Evolutionary conservation across 1,140 invertebrate genomes (phyloP), one percentile per base, ranked within the genome.

Genomic region (Scaptomyza pallida): DNA sequence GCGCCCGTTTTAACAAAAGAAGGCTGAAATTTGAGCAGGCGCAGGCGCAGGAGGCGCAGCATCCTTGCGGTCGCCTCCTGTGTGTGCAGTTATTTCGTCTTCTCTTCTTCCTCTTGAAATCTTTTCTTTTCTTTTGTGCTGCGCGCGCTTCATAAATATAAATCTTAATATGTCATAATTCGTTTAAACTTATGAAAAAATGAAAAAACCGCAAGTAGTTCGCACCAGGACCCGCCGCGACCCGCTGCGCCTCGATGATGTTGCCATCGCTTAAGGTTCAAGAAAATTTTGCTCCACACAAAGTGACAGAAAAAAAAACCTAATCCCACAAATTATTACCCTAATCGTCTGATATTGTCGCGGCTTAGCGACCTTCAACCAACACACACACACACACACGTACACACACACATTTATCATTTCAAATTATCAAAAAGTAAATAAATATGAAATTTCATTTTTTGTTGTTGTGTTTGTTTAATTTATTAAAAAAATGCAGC

Each of bases 121-220:
- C n/a, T n/a, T 43, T 51, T 5, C 5, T 30, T 16, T 76, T 60
- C 65, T 40, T 62, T 78, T 56, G 52, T 52, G 30, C 40, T 12
- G 13, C 16, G 8, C n/a, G 10, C n/a, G 8, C 30, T 16, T 35
- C 10, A 33, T 19, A 43, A 57, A 13, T 55, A 30, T 86, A 88
- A 88, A 86, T 86, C 82, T 78, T 82, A 86, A 86, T 86, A 82
- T 88, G 82, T 86, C 82, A 86, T 86, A 86, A 86, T 88, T 88
- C 82, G 78, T 61, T 82, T 88, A 82, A 86, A 86, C 88, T 86
- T 75, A 43, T 9, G 37, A 16, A 55, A 55, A 23, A 55, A 44
- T 30, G 5, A 9, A 50, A 37, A 65, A 65, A 72, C 63, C 62
- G 64, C 82, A 85, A 86, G 77, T 64, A 77, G 76, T 80, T 76